These are phyloP conservation scores for Varecia variegata DNA, from an alignment of 2,797 vertebrate genomes.

Conservation along the genomic window DNA sequence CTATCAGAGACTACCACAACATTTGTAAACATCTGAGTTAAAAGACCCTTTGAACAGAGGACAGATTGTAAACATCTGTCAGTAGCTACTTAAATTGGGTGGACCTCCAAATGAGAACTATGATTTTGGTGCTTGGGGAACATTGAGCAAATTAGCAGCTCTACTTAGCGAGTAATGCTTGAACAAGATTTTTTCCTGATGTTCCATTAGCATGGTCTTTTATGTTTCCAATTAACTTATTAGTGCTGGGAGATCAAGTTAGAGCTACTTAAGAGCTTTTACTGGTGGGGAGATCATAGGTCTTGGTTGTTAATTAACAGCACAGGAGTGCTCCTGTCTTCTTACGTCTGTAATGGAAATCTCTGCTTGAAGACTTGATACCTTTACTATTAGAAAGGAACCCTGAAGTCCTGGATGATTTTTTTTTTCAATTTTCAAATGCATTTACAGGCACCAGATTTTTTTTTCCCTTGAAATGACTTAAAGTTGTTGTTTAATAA, in stretches of 20 bases:
- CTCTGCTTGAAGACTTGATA: slow-evolving; percentile 15
- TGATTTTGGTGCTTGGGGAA: neutral
- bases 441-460: neutral
- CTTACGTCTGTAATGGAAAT: slow-evolving; percentile 56
- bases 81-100: neutral
- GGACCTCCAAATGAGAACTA: neutral
- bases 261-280: slow-evolving; percentile 21
- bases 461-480: neutral
- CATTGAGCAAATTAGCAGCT: neutral
- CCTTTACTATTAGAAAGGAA: slow-evolving; percentile 28
- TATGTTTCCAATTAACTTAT: slow-evolving; percentile 43
- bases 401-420: neutral
- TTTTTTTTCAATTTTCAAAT: slow-evolving; percentile 34
- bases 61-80: neutral
- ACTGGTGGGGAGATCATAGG: neutral
- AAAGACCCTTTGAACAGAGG: neutral
- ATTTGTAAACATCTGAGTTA: neutral
- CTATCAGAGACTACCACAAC: neutral
- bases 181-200: slow-evolving; percentile 20
- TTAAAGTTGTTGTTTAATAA: slow-evolving; percentile 38
- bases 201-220: slow-evolving; percentile 34
- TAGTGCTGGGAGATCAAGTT: slow-evolving; percentile 39
- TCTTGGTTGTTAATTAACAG: slow-evolving; percentile 52
- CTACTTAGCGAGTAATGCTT: neutral
- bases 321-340: neutral